A percentile compares a stretch with the other conserved stretches of the same genome.
Evolutionary conservation across 2,888 invertebrate species (phyloP).

Genomic region (Andrena bicolor): DNA sequence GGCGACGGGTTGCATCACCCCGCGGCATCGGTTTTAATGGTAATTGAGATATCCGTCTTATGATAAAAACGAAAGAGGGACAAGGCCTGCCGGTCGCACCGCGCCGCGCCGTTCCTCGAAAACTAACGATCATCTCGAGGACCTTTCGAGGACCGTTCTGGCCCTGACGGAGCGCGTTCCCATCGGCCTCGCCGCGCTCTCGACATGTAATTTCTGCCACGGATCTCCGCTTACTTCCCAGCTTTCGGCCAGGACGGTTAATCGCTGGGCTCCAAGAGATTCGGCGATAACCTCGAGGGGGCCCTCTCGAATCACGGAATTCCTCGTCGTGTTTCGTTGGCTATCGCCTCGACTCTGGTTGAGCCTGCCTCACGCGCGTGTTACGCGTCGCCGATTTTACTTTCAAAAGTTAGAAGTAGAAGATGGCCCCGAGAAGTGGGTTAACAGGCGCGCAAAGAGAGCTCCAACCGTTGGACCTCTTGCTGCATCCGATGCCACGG

Average conservation of each 20-base stretch:
- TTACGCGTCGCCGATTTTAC: slow-evolving; percentile 33
- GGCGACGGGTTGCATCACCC: slow-evolving; percentile 26
- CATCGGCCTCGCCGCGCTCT: not conserved
- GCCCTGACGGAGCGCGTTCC: not conserved
- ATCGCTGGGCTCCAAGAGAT: not conserved
- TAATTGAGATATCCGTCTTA: slow-evolving; percentile 24
- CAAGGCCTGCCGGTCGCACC: slow-evolving; percentile 21
- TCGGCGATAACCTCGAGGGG: not conserved
- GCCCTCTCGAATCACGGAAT: not conserved
- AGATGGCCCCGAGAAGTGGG: slow-evolving; percentile 48
- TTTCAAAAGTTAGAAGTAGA: slow-evolving; percentile 45
- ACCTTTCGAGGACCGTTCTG: not conserved
- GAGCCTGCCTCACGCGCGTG: not conserved
- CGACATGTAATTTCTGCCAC: not conserved
- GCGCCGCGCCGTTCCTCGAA: not conserved
- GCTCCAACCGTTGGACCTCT: slow-evolving; percentile 62
- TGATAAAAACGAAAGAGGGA: slow-evolving; percentile 19
- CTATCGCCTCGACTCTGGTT: not conserved
- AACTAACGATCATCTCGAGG: slow-evolving; percentile 8
- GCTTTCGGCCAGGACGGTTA: not conserved
- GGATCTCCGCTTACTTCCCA: not conserved
- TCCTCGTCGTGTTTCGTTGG: not conserved
- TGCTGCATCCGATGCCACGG: slow-evolving; percentile 74
- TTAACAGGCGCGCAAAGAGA: slow-evolving; percentile 37
- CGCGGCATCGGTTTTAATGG: slow-evolving; percentile 4